Evolutionary conservation across 2,888 invertebrate genomes (phyloP).

Genomic region (Alloplasta piceator): DNA sequence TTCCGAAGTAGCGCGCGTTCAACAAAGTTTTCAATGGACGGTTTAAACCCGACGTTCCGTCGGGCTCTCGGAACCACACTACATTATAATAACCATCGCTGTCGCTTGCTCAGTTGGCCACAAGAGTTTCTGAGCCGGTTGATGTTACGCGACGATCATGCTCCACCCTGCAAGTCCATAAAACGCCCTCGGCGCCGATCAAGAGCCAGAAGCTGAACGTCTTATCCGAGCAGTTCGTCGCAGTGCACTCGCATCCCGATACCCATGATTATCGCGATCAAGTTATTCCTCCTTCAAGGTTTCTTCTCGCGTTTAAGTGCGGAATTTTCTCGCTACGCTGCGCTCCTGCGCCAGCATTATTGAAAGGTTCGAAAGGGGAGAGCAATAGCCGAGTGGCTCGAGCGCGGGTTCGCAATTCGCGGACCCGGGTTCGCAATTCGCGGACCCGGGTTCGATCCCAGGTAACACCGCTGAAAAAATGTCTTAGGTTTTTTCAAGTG

Average conservation of each 20-base stretch:
- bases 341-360: too few species aligned
- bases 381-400: too few species aligned
- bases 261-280: constrained; percentile 53
- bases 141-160: constrained; percentile 45
- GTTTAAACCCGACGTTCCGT: constrained; percentile 58
- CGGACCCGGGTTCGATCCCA: too few species aligned
- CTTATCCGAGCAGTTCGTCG: constrained; percentile 38
- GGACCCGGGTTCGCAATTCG: too few species aligned
- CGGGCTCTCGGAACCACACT: constrained; percentile 51
- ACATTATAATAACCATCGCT: constrained; percentile 34
- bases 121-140: constrained; percentile 42
- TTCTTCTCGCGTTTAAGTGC: constrained; percentile 16
- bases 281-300: constrained; percentile 34
- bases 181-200: constrained; percentile 50
- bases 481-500: too few species aligned
- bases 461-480: too few species aligned
- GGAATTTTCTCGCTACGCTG: too few species aligned
- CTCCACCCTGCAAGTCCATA: neutral
- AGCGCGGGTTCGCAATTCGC: too few species aligned
- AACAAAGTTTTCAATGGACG: constrained; percentile 73
- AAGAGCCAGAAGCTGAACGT: constrained; percentile 42
- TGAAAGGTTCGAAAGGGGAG: too few species aligned
- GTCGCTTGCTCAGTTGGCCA: constrained; percentile 31
- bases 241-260: constrained; percentile 44
- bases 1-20: constrained; percentile 72